A percentile compares a stretch with the other conserved stretches of the same genome.
Evolutionary conservation across 1,140 invertebrate genomes (phyloP).

Genomic region (Eubasilissa regina): DNA sequence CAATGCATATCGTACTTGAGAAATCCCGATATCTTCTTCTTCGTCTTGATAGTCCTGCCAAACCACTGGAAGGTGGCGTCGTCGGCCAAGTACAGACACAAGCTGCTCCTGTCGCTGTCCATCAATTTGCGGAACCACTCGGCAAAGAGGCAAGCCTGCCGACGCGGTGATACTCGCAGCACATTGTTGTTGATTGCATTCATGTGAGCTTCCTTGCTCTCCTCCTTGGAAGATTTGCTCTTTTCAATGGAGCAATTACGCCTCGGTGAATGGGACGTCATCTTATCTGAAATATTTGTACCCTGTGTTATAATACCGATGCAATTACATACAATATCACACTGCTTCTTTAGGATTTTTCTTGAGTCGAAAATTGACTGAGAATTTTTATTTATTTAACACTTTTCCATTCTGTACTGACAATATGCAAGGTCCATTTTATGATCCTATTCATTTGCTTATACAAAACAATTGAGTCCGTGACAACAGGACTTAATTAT

Average conservation of each 20-base stretch:
- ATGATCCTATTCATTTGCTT: too few relatives aligned
- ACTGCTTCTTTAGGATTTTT: not conserved
- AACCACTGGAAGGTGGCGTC: conserved; percentile 74
- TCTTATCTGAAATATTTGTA: not conserved
- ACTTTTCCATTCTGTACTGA: too few relatives aligned
- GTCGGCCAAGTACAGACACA: conserved; percentile 70
- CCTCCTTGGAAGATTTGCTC: conserved; percentile 5
- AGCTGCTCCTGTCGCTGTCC: conserved; percentile 66
- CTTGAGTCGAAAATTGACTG: not conserved
- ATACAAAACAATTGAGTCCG: too few relatives aligned
- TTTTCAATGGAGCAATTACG: not conserved
- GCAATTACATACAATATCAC: not conserved
- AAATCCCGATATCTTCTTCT: conserved; percentile 68
- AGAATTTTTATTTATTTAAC: too few relatives aligned
- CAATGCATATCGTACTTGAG: conserved; percentile 68
- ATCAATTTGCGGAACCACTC: conserved; percentile 68
- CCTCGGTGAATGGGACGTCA: conserved; percentile 32
- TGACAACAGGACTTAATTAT: too few relatives aligned
- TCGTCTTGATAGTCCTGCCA: conserved; percentile 72
- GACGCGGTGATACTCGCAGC: not conserved
- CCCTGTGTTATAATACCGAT: not conserved
- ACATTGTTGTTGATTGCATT: conserved; percentile 55
- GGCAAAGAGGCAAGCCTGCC: conserved; percentile 61
- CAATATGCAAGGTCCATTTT: too few relatives aligned
- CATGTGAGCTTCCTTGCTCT: conserved; percentile 36